These are phyloP conservation scores for Micronisus gabar DNA, from an alignment of 2,113 vertebrate genomes.

Conservation along the genomic window DNA sequence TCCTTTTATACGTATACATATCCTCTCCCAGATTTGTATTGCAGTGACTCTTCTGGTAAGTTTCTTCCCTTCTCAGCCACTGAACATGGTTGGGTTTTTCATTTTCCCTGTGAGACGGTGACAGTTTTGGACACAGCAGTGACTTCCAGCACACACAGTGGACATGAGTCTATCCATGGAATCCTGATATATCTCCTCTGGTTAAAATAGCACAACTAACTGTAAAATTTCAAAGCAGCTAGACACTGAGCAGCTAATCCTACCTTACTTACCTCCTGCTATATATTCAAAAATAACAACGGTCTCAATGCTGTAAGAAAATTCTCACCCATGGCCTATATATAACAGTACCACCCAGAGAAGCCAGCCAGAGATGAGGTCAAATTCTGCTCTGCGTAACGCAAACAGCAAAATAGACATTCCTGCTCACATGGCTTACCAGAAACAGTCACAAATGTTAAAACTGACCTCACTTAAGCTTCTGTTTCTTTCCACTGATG, in stretches of 20 bases:
- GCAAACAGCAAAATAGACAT: not conserved
- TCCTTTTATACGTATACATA: not conserved
- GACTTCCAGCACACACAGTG: not conserved
- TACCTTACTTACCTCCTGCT: slow-evolving; percentile 23
- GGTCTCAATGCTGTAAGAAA: not conserved
- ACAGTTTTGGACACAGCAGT: not conserved
- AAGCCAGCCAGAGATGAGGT: not conserved
- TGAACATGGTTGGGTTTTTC: not conserved
- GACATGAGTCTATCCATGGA: not conserved
- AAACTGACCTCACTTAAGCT: not conserved
- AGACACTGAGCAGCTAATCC: slow-evolving; percentile 41
- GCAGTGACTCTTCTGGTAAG: not conserved
- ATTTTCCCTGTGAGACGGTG: not conserved
- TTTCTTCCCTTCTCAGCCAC: not conserved
- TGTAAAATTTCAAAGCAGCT: slow-evolving; percentile 55
- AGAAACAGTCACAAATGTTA: not conserved
- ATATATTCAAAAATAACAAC: slow-evolving; percentile 24
- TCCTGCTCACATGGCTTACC: not conserved
- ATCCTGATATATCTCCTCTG: not conserved
- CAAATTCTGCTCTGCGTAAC: not conserved
- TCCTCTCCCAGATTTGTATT: not conserved
- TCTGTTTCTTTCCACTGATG: slow-evolving; percentile 19
- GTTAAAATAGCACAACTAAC: slow-evolving; percentile 61
- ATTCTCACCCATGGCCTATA: slow-evolving; percentile 2
- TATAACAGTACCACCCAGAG: not conserved